These are phyloP conservation scores for Brachymystax lenok DNA, from an alignment of 2,797 vertebrate species.

Conservation along the genomic window DNA sequence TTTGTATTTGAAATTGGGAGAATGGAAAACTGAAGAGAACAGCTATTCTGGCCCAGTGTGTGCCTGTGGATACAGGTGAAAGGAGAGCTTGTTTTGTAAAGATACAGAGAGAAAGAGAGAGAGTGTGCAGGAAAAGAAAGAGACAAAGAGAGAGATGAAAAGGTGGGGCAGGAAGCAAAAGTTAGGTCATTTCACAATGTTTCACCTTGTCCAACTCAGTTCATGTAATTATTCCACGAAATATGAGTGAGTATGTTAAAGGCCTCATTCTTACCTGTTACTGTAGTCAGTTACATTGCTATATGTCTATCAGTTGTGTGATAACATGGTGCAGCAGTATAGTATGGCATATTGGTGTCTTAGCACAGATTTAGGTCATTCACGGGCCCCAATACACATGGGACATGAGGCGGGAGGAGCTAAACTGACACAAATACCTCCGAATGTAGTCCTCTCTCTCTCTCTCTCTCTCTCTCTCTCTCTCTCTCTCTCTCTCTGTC, in stretches of 20 bases:
- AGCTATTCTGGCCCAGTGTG: neutral
- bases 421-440: constrained; percentile 78
- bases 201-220: neutral
- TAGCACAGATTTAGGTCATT: constrained; percentile 76
- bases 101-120: constrained; percentile 25
- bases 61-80: neutral
- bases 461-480: neutral
- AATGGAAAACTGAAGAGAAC: too few species aligned
- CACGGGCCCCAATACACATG: constrained; percentile 57
- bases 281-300: neutral
- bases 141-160: too few species aligned
- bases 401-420: constrained; percentile 71
- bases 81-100: constrained; percentile 27
- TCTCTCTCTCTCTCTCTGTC: too few species aligned
- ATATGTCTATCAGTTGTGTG: constrained; percentile 18
- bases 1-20: neutral
- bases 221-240: neutral
- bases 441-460: constrained; percentile 63
- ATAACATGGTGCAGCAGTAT: constrained; percentile 34
- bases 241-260: neutral
- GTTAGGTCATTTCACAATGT: neutral
- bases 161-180: neutral
- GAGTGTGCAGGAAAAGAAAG: too few species aligned
- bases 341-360: constrained; percentile 30
- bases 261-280: neutral